Evolutionary conservation across 2,797 vertebrate species (phyloP).

Genomic region (Mormyrops boulengeri): DNA sequence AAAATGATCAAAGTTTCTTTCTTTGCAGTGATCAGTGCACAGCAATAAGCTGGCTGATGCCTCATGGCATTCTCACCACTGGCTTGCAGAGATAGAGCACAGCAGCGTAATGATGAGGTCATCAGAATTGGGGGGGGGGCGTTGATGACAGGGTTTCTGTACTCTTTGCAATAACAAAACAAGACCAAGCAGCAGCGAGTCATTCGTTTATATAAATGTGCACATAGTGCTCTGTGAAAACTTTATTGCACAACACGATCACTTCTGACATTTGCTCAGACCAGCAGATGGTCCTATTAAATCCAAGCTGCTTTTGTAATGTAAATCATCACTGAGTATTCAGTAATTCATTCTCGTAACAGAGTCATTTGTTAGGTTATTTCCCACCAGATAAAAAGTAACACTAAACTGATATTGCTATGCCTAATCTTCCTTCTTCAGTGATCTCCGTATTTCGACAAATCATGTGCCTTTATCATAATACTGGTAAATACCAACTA

Average conservation of each 20-base stretch:
- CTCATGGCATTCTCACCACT: constrained; percentile 63
- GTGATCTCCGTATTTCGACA: not conserved
- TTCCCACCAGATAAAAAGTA: not conserved
- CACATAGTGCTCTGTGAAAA: not conserved
- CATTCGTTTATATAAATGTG: not conserved
- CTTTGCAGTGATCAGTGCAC: constrained; percentile 75
- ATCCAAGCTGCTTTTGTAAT: not conserved
- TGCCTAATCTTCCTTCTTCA: not conserved
- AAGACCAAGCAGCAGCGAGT: not conserved
- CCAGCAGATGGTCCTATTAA: not conserved
- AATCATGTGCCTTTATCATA: not conserved
- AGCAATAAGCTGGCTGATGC: constrained; percentile 73
- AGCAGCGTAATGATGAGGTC: constrained; percentile 76
- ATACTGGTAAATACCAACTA: not conserved
- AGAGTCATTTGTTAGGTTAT: not conserved
- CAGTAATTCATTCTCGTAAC: not conserved
- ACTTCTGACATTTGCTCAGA: not conserved
- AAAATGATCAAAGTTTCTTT: not conserved
- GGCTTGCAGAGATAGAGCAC: constrained; percentile 55
- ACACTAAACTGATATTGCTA: not conserved
- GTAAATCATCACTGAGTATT: not conserved
- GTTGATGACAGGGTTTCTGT: constrained; percentile 45
- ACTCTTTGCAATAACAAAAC: not conserved
- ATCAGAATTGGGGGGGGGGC: constrained; percentile 65
- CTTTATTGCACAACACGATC: not conserved